These are phyloP conservation scores for Balaenoptera acutorostrata DNA, from an alignment of 2,113 vertebrate genomes.

Conservation along the genomic window DNA sequence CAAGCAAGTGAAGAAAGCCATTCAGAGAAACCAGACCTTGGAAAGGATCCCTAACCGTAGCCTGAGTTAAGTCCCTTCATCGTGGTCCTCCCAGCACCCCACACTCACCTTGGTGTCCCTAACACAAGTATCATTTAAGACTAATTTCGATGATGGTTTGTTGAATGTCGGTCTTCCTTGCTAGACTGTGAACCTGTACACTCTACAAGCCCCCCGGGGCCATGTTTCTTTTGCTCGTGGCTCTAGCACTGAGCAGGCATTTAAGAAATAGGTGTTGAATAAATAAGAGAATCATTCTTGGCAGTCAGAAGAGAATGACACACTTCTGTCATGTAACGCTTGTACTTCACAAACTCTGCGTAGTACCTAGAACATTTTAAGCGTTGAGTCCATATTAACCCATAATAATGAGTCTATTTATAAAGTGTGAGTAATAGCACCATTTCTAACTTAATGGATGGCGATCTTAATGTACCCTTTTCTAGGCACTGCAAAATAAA, in stretches of 20 bases:
- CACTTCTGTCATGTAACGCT: background rate
- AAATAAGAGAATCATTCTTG: background rate
- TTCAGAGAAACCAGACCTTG: fast-evolving
- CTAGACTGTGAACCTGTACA: fast-evolving
- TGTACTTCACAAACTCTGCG: background rate
- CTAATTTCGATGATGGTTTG: background rate
- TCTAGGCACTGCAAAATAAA: background rate
- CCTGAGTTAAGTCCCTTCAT: fast-evolving
- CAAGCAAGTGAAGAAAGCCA: background rate
- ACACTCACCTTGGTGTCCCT: background rate
- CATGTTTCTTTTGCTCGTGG: background rate
- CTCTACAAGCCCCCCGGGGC: background rate
- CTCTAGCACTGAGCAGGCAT: background rate
- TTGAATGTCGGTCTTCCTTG: fast-evolving
- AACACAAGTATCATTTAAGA: background rate
- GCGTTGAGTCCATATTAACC: background rate
- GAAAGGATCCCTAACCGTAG: fast-evolving
- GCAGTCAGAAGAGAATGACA: background rate
- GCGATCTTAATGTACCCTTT: background rate
- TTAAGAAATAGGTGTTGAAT: slow-evolving; percentile 5
- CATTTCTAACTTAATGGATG: background rate
- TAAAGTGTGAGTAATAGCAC: background rate
- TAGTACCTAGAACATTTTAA: background rate
- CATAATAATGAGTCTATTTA: background rate
- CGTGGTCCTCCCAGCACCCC: background rate